Base-by-base conservation (phyloP, 2,888 invertebrate genomes). In the Creontiades dilutus region DNA sequence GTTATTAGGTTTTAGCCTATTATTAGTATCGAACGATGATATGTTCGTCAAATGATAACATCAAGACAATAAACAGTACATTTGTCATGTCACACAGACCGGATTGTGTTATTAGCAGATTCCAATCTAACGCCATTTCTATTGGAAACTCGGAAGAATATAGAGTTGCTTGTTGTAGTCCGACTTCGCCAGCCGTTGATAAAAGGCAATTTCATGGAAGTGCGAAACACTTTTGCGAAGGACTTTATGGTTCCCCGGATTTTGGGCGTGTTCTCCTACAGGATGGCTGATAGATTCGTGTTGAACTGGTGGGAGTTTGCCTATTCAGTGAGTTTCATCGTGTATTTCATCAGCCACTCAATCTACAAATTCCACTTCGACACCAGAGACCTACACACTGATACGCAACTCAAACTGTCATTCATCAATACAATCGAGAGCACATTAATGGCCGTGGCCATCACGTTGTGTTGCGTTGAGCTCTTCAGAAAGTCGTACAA, bases 231-330 rank as follows among this genome's bases (percentile, higher is more conserved):
- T 14, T 5, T 78, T 1, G 37, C 78, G n/a, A 78, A 47, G 16
- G 47, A 85, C 57, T 28, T 85, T 12, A n/a, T 37, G 12, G n/a
- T 61, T n/a, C 46, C 85, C 3, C 23, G 27, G 2, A 13, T 85
- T 14, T 13, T 85, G 37, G 57, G 85, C 16, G 85, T 85, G 1
- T 85, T 57, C 37, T 28, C 27, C 11, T 85, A 61, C 61, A 11
- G 27, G 19, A 16, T 85, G 28, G 13, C 57, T 11, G 37, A 85
- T 9, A 46, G n/a, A 7, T 85, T 85, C 16, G 47, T 46, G 0
- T 19, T 85, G 7, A 52, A 5, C 55, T 16, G n/a, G 4, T 14
- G 14, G 16, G 52, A 82, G 14, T 82, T 52, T 13, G 52, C 19
- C 7, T 52, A 52, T 16, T 52, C 52, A 27, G 12, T 82, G 0